These are phyloP conservation scores for Triops cancriformis DNA, from an alignment of 1,140 invertebrate species.

Conservation along the genomic window DNA sequence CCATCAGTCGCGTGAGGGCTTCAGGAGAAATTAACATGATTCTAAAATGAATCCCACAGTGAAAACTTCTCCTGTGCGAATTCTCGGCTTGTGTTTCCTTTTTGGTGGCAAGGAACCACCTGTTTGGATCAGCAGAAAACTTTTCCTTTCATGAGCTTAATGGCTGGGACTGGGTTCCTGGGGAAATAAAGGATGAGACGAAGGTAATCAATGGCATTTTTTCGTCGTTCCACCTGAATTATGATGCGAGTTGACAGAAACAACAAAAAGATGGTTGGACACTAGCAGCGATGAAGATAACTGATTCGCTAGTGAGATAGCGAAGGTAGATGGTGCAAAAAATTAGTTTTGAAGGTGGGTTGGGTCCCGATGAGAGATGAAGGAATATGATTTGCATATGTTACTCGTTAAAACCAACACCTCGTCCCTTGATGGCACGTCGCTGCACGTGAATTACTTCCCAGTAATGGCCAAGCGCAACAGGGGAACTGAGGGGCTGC, in stretches of 20 bases:
- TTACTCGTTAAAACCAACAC: not conserved
- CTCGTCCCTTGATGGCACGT: not conserved
- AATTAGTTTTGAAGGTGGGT: not conserved
- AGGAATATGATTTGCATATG: not conserved
- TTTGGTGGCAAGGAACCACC: not conserved
- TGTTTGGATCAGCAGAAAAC: not conserved
- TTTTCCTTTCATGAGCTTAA: not conserved
- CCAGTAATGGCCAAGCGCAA: not conserved
- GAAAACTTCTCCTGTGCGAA: not conserved
- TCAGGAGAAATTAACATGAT: not conserved
- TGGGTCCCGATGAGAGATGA: not conserved
- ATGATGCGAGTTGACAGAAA: not conserved
- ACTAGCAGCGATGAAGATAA: not conserved
- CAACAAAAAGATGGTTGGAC: not conserved
- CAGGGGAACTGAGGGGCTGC: not conserved
- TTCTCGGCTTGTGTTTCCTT: not conserved
- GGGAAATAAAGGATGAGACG: not conserved
- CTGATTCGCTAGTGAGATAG: not conserved
- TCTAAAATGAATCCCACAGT: not conserved
- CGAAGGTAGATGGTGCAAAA: not conserved
- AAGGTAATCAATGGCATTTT: not conserved
- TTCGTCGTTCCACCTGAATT: not conserved
- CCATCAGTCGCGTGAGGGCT: not conserved
- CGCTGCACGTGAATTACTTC: constrained; percentile 3
- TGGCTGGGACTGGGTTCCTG: not conserved